Evolutionary conservation across 2,888 invertebrate species (phyloP).

Genomic region (Coelopa pilipes): DNA sequence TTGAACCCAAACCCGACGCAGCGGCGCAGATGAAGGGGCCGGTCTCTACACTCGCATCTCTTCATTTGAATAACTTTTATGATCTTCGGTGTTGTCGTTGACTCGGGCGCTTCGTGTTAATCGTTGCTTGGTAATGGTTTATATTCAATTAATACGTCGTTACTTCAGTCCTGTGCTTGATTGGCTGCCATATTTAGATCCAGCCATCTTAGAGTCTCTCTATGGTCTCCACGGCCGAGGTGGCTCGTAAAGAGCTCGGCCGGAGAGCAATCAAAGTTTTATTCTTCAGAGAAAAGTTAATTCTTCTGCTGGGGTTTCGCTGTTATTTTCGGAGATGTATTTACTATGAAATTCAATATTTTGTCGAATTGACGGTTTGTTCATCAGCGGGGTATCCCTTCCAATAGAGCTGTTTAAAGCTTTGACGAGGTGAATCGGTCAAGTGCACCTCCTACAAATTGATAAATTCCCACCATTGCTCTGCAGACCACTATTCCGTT

Average conservation of each 20-base stretch:
- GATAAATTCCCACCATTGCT: too few relatives aligned
- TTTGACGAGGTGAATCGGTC: too few relatives aligned
- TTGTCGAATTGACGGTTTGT: conserved; percentile 54
- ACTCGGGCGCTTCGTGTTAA: conserved; percentile 42
- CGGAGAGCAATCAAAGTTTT: conserved; percentile 53
- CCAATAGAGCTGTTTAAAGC: too few relatives aligned
- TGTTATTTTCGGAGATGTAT: conserved; percentile 51
- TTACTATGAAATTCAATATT: conserved; percentile 63
- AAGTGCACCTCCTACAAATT: too few relatives aligned
- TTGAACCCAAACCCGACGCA: conserved; percentile 36
- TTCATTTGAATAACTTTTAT: conserved; percentile 58
- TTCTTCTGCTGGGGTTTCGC: conserved; percentile 27
- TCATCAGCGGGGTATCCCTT: not conserved
- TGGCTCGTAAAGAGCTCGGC: not conserved
- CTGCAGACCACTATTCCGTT: too few relatives aligned
- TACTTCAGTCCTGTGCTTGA: conserved; percentile 45
- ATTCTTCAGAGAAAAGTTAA: conserved; percentile 57
- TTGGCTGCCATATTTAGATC: conserved; percentile 21
- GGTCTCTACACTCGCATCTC: conserved; percentile 11
- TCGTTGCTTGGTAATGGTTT: conserved; percentile 49
- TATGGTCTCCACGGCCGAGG: too few relatives aligned
- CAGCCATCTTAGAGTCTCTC: conserved; percentile 21
- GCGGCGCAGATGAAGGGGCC: not conserved
- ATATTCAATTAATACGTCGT: conserved; percentile 62
- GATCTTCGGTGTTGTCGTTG: conserved; percentile 50